phyloP scores from a whole-genome alignment of 1,140 invertebrate genomes.

The Diabrotica virgifera region DNA sequence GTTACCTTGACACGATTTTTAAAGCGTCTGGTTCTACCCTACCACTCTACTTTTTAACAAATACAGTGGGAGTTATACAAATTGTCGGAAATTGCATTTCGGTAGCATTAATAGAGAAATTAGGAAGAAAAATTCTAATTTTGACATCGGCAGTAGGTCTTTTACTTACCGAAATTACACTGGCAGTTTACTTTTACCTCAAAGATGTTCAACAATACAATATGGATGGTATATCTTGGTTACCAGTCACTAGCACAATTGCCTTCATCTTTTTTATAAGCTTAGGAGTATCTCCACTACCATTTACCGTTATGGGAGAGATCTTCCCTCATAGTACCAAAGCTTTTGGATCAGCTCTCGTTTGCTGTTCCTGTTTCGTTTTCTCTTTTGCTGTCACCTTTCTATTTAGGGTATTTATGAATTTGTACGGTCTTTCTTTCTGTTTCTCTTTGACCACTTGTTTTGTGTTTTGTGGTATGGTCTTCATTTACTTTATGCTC shows the following conservation, averaged over 20 bases:
- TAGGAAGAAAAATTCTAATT: constrained; percentile 69
- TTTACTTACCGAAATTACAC: constrained; percentile 37
- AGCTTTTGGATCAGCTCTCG: constrained; percentile 68
- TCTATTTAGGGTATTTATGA: constrained; percentile 61
- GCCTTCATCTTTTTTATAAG: constrained; percentile 38
- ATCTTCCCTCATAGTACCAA: constrained; percentile 75
- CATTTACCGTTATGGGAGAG: constrained; percentile 81
- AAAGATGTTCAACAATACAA: constrained; percentile 15
- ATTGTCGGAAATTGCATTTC: constrained; percentile 68
- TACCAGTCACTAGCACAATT: constrained; percentile 37
- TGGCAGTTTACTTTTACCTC: constrained; percentile 42
- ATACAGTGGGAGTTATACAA: constrained; percentile 77
- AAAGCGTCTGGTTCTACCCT: constrained; percentile 58
- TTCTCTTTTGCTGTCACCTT: constrained; percentile 76
- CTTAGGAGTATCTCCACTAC: constrained; percentile 74
- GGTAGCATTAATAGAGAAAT: constrained; percentile 71
- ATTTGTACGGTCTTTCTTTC: constrained; percentile 61
- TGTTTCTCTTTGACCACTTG: constrained; percentile 78
- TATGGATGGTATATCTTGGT: constrained; percentile 37
- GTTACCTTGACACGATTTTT: constrained; percentile 76
- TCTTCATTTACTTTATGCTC: constrained; percentile 62
- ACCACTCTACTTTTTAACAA: constrained; percentile 56
- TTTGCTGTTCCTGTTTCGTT: constrained; percentile 72
- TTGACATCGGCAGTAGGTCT: constrained; percentile 65
- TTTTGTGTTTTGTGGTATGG: constrained; percentile 44